Evolutionary conservation across 2,797 vertebrate species (phyloP).

Genomic region (Sebastes steindachneri): DNA sequence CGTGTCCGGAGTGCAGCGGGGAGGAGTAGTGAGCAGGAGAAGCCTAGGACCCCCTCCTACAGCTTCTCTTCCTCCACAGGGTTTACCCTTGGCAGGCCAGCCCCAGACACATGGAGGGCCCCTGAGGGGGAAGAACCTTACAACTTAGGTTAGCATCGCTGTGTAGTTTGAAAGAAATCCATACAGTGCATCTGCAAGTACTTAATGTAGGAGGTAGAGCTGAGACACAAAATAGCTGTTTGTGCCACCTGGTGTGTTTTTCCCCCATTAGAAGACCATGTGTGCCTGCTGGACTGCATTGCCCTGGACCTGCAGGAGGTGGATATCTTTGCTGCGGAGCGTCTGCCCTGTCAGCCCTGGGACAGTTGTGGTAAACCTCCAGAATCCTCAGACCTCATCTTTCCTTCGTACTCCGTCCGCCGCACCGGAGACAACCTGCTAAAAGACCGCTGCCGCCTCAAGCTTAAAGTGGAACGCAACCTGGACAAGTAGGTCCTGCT

Average conservation of each 20-base stretch:
- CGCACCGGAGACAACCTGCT: constrained; percentile 91
- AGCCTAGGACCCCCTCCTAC: constrained; percentile 21
- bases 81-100: constrained; percentile 67
- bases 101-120: neutral
- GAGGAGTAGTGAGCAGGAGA: constrained; percentile 44
- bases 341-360: constrained; percentile 77
- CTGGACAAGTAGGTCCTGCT: constrained; percentile 88
- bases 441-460: constrained; percentile 91
- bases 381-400: constrained; percentile 84
- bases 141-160: constrained; percentile 77
- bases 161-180: neutral
- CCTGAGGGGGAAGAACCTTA: constrained; percentile 37
- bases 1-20: constrained; percentile 57
- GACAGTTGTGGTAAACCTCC: constrained; percentile 67
- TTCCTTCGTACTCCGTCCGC: constrained; percentile 90
- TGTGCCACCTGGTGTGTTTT: neutral
- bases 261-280: constrained; percentile 83
- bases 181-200: neutral
- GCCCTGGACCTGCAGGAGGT: constrained; percentile 95
- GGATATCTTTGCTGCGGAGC: constrained; percentile 94
- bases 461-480: constrained; percentile 94
- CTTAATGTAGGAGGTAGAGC: neutral
- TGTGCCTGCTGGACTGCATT: constrained; percentile 95
- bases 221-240: neutral
- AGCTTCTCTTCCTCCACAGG: constrained; percentile 34